Evolutionary conservation across 2,888 invertebrate genomes (phyloP), one percentile per base, ranked within the genome.

Genomic region (Alloplasta piceator): DNA sequence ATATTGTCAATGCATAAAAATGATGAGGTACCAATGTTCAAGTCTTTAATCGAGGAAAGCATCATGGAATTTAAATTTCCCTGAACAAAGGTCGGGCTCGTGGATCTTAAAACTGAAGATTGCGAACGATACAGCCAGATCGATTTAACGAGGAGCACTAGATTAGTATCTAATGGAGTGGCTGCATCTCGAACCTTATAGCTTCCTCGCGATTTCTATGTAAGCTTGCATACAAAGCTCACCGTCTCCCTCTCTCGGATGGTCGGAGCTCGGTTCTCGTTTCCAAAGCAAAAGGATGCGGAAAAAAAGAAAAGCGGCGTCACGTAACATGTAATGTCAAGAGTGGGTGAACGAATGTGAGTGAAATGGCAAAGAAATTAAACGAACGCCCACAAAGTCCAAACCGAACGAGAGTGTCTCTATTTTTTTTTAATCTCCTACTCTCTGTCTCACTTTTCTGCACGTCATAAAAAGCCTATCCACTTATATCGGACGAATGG

Each of bases 401-500:
- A 14, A 16, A 52, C 14, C 38, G 39, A 55, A 63, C 12, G 67
- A 73, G 58, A 38, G 14, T 43, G 38, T 58, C 63, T 10, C 43
- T 43, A 6, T 43, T n/a, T 9, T 6, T 38, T 6, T 46, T 50
- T 64, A 9, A 48, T 52, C 14, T 16, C 56, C 50, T 50, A 16
- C 26, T 61, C 46, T 48, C 70, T 39, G 5, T 67, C 46, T 26
- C 71, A 56, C 63, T 60, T 61, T 60, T 48, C 10, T 56, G 68
- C 66, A 71, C 46, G 58, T 50, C 61, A 74, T 39, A 38, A 61
- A 58, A 26, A 73, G 77, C 80, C 77, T 73, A 81, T 81, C 80
- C 80, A 81, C 77, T 81, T 81, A 81, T 77, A 77, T 81, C 80
- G 78, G 16, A 68, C 81, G 74, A 81, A 70, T 70, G 73, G 36